Percentiles rank a stretch among this genome's conserved stretches.
phyloP scores from a whole-genome alignment of 2,797 vertebrate species.

The Anguilla obscura region DNA sequence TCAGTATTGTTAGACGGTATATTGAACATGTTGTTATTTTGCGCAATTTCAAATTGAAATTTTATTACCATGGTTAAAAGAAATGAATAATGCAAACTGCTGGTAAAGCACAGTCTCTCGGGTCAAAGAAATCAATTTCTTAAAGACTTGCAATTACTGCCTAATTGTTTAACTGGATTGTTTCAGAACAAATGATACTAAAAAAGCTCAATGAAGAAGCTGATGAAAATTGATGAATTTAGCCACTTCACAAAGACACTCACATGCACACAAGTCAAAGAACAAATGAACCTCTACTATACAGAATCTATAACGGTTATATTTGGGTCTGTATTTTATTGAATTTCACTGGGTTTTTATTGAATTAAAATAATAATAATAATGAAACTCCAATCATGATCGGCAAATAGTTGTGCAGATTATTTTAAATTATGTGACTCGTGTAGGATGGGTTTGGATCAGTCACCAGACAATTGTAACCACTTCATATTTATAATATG shows the following conservation, averaged over 20 bases:
- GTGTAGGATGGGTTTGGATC: not conserved
- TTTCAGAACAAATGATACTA: not conserved
- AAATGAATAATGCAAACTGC: constrained; percentile 55
- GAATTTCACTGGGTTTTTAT: not conserved
- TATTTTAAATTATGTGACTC: not conserved
- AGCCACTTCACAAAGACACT: constrained; percentile 7
- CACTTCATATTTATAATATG: no score
- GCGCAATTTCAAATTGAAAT: constrained; percentile 70
- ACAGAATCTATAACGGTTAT: not conserved
- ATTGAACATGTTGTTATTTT: constrained; percentile 32
- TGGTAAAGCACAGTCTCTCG: constrained; percentile 66
- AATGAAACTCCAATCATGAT: not conserved
- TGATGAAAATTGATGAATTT: not conserved
- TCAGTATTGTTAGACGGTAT: not conserved
- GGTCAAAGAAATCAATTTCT: constrained; percentile 70
- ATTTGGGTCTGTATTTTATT: not conserved
- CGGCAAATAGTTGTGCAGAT: not conserved
- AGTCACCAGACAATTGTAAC: not conserved
- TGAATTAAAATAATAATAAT: not conserved
- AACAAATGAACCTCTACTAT: not conserved
- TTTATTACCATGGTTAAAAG: constrained; percentile 60
- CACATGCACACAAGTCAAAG: not conserved
- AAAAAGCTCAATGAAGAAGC: not conserved
- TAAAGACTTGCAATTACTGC: constrained; percentile 68
- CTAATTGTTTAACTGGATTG: constrained; percentile 66